phyloP scores from a whole-genome alignment of 2,797 vertebrate species.

The Tadarida brasiliensis region DNA sequence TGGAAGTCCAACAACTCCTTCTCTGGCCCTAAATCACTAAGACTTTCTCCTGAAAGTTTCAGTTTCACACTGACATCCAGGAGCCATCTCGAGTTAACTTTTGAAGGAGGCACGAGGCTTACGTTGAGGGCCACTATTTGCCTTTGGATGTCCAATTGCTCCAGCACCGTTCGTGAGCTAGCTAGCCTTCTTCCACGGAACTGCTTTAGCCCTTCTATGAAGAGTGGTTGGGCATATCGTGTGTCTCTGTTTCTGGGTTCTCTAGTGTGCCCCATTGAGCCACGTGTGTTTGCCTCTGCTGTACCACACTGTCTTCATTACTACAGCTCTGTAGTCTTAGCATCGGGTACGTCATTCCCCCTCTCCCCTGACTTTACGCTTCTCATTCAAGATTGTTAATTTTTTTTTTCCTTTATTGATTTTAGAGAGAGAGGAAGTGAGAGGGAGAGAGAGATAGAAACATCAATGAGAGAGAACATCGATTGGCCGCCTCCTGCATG shows the following conservation, averaged over 20 bases:
- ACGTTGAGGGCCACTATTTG: not conserved
- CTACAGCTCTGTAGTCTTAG: not conserved
- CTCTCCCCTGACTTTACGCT: not conserved
- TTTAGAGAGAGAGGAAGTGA: too few relatives aligned
- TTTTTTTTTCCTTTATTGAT: too few relatives aligned
- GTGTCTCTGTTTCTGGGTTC: not conserved
- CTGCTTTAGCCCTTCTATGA: not conserved
- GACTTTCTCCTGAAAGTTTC: not conserved
- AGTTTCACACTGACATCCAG: not conserved
- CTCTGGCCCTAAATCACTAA: not conserved
- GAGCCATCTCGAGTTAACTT: not conserved
- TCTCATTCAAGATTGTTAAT: not conserved
- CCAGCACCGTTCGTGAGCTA: too few relatives aligned
- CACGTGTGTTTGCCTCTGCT: fast-evolving
- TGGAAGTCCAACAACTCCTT: not conserved
- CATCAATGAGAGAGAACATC: too few relatives aligned
- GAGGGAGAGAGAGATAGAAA: too few relatives aligned
- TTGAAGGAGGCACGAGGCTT: not conserved
- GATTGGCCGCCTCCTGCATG: too few relatives aligned
- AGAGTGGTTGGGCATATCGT: not conserved
- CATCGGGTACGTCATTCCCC: not conserved
- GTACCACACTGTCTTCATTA: too few relatives aligned
- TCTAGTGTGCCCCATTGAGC: not conserved
- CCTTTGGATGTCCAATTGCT: not conserved
- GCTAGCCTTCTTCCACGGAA: fast-evolving